Evolutionary conservation across 2,113 vertebrate genomes (phyloP), one percentile per base, ranked within the genome.

Genomic region (Solea senegalensis): DNA sequence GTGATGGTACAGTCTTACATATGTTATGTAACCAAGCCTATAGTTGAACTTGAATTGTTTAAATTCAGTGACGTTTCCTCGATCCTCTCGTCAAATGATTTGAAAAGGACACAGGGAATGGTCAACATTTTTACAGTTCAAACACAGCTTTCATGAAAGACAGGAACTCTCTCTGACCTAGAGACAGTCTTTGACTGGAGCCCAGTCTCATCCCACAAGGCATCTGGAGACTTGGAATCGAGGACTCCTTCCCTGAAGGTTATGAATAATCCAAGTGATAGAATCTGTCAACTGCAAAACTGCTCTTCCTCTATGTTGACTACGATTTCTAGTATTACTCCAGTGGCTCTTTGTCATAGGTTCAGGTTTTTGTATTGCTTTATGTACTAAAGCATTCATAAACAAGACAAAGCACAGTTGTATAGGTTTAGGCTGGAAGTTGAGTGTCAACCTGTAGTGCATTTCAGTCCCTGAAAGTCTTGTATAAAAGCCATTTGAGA

Each of bases 1-100:
- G 90, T 91, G 91, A 92, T 92, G 93, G 92, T 94, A 93, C 92
- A 93, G 93, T 94, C 93, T 94, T 94, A 94, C 89, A 90, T 92
- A 92, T 91, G 89, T 93, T 92, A 92, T 93, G 92, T 93, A 93
- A 93, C 92, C 84, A 91, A 90, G 86, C 86, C 86, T 84, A 83
- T 83, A 85, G 86, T 84, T 81, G 79, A 87, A 80, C 76, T 81
- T 89, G 90, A 89, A 89, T 86, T 90, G 82, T 89, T 86, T 76
- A 82, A 86, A 85, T 88, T 85, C 81, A 52, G 61, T 79, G 69
- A 82, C 85, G 66, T 88, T 81, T 87, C 72, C 69, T 65, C 50
- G 46, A 72, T 70, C 70, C 75, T 52, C 45, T 66, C 51, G 43
- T 64, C 43, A 74, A 57, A 76, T n/a, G 70, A 63, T 80, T 67